A percentile compares a stretch with the other conserved stretches of the same genome.
Conservation (phyloP, 2,113 vertebrate genomes). For the Antechinus stuartii region DNA sequence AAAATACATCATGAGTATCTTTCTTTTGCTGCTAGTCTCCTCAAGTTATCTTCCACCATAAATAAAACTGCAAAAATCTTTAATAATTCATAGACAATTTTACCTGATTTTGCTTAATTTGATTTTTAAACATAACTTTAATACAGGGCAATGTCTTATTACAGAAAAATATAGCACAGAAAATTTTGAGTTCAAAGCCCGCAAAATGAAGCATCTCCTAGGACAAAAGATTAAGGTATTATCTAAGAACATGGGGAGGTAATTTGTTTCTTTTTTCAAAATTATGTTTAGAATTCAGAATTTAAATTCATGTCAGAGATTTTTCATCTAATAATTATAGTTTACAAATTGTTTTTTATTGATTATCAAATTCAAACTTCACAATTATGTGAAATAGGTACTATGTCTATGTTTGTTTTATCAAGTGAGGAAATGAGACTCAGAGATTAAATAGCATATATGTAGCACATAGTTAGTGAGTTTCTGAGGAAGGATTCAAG, state of each 20-base stretch:
- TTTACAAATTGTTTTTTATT: conserved; percentile 20
- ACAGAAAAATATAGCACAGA: not conserved
- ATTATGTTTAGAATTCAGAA: not conserved
- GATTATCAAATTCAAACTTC: not conserved
- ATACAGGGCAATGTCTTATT: not conserved
- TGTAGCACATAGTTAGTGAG: not conserved
- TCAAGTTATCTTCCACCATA: not conserved
- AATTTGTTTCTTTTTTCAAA: not conserved
- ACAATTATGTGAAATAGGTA: not conserved
- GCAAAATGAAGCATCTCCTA: not conserved
- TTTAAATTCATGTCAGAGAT: not conserved
- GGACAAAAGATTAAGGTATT: not conserved
- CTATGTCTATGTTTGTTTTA: not conserved
- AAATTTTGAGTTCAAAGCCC: not conserved
- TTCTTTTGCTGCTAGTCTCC: not conserved
- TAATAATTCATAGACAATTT: not conserved
- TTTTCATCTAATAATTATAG: not conserved
- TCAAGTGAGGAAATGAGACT: not conserved
- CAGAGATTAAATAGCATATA: not conserved
- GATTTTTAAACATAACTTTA: not conserved
- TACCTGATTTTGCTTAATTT: not conserved
- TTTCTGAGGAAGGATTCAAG: not conserved
- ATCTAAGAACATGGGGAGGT: not conserved
- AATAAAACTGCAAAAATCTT: not conserved
- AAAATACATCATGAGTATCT: not conserved